A percentile compares a stretch with the other conserved stretches of the same genome.
phyloP scores from a whole-genome alignment of 2,113 vertebrate species.

The Rhipidura dahli region DNA sequence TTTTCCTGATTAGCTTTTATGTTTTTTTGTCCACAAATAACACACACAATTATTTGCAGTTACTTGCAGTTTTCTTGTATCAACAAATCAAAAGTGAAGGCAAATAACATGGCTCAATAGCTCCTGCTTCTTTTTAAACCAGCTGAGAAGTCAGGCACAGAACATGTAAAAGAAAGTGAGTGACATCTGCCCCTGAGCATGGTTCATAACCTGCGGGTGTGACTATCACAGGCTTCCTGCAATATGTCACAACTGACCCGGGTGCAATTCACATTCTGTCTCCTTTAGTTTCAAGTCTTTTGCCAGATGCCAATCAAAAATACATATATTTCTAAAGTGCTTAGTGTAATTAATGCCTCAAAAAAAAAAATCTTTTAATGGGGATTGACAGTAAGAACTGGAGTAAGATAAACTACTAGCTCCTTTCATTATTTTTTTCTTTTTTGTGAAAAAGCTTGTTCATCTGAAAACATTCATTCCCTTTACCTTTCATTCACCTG shows the following conservation, averaged over 20 bases:
- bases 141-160: background rate
- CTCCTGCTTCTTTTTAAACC: background rate
- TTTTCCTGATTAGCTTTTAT: background rate
- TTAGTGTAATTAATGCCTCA: background rate
- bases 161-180: background rate
- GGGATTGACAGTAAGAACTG: background rate
- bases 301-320: background rate
- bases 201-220: background rate
- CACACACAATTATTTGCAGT: background rate
- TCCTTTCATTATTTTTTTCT: background rate
- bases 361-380: background rate
- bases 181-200: background rate
- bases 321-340: background rate
- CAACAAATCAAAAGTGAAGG: slow-evolving; percentile 29
- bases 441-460: background rate
- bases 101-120: background rate
- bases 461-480: background rate
- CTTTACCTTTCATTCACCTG: slow-evolving; percentile 10
- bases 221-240: background rate
- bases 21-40: background rate
- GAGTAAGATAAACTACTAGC: background rate
- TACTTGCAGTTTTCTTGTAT: background rate
- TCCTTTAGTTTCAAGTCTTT: background rate
- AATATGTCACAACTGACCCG: background rate
- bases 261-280: background rate